phyloP scores from a whole-genome alignment of 2,797 vertebrate species.

The Tenualosa thibaudeaui region DNA sequence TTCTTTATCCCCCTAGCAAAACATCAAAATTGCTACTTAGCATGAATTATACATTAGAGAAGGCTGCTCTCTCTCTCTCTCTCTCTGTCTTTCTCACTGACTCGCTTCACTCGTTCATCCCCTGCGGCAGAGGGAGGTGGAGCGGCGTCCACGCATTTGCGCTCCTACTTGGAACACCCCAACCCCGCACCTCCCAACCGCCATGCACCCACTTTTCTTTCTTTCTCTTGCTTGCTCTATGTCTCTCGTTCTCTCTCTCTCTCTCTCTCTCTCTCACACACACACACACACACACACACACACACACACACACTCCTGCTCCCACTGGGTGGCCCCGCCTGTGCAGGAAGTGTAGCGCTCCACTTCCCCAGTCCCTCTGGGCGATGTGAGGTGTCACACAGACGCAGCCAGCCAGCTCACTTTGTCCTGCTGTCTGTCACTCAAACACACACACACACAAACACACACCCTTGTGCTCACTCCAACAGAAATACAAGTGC shows the following conservation, averaged over 20 bases:
- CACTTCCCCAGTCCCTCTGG: constrained; percentile 73
- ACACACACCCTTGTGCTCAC: not conserved
- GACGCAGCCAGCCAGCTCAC: constrained; percentile 52
- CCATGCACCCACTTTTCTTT: not conserved
- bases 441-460: constrained; percentile 55
- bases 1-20: constrained; percentile 88
- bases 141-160: constrained; percentile 78
- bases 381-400: constrained; percentile 63
- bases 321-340: constrained; percentile 66
- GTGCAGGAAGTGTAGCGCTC: constrained; percentile 76
- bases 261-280: not conserved
- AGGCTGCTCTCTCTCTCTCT: constrained; percentile 69
- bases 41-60: constrained; percentile 97
- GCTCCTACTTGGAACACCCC: constrained; percentile 72
- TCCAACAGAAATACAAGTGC: not conserved
- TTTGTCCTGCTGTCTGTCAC: constrained; percentile 72
- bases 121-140: constrained; percentile 82
- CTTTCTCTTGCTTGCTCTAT: not conserved
- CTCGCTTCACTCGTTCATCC: constrained; percentile 68
- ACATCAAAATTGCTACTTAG: constrained; percentile 95
- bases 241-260: not conserved
- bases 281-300: constrained; percentile 15
- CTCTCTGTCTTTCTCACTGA: constrained; percentile 66
- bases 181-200: constrained; percentile 50
- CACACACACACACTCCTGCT: constrained; percentile 6